A percentile compares a stretch with the other conserved stretches of the same genome.
phyloP scores from a whole-genome alignment of 2,113 vertebrate genomes.

The Pteruthius melanotis region DNA sequence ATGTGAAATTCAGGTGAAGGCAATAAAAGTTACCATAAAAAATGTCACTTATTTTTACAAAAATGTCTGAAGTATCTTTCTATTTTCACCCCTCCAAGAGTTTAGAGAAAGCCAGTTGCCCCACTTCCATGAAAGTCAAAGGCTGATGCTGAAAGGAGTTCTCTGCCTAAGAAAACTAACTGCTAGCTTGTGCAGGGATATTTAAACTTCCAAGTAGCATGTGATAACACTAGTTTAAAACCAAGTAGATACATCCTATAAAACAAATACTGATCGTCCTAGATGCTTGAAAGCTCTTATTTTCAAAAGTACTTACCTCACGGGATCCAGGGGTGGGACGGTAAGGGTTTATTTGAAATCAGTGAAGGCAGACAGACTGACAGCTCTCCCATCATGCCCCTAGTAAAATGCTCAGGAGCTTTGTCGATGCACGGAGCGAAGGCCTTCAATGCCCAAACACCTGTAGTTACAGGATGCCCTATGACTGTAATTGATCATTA shows the following conservation, averaged over 20 bases:
- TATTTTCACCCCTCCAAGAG: accelerated
- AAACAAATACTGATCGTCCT: not conserved
- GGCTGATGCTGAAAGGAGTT: not conserved
- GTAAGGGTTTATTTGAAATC: not conserved
- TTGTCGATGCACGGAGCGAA: not conserved
- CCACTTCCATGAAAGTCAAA: not conserved
- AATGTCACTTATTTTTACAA: too few species aligned
- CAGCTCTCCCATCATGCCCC: not conserved
- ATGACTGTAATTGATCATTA: not conserved
- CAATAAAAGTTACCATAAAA: not conserved
- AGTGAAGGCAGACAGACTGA: not conserved
- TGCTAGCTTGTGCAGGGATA: not conserved
- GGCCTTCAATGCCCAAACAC: not conserved
- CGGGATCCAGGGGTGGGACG: not conserved
- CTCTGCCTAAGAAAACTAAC: not conserved
- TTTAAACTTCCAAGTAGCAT: not conserved
- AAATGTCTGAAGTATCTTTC: not conserved
- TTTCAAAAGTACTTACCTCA: not conserved
- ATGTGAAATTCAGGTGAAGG: not conserved
- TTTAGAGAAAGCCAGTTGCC: not conserved
- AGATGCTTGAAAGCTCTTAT: not conserved
- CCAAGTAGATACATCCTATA: not conserved
- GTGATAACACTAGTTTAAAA: not conserved
- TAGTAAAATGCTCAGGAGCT: accelerated
- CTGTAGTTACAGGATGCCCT: not conserved